A percentile compares a stretch with the other conserved stretches of the same genome.
Conservation (phyloP, 2,113 vertebrate species). For the Indicator indicator region DNA sequence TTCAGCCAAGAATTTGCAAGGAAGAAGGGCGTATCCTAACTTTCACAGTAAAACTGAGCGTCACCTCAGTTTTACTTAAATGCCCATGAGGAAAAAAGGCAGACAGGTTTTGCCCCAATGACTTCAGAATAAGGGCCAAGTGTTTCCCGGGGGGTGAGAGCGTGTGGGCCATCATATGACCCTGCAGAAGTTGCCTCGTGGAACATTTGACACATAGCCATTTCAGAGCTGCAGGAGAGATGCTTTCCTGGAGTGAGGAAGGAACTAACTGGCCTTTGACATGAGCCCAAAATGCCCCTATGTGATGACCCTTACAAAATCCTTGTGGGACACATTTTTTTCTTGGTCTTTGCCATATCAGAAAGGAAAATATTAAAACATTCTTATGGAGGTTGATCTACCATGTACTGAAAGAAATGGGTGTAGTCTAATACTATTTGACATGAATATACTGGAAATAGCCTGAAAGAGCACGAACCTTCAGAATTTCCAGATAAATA, state of each 20-base stretch:
- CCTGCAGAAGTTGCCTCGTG: not conserved
- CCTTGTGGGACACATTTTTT: not conserved
- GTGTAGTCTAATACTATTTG: not conserved
- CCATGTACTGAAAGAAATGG: not conserved
- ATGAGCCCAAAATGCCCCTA: rapidly evolving
- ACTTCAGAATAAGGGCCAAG: not conserved
- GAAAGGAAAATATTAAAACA: not conserved
- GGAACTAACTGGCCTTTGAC: not conserved
- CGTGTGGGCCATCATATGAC: rapidly evolving
- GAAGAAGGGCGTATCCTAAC: not conserved
- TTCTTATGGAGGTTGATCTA: not conserved
- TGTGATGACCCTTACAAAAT: not conserved
- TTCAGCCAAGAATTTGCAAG: not conserved
- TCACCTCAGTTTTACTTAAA: not conserved
- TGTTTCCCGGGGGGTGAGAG: not conserved
- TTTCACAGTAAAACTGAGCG: not conserved
- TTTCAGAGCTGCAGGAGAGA: not conserved
- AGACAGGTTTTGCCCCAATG: not conserved
- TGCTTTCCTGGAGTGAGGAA: not conserved
- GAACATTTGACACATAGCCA: not conserved
- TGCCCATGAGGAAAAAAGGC: not conserved
- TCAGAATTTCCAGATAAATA: not conserved
- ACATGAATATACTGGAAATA: not conserved
- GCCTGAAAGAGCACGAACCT: not conserved
- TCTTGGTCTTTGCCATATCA: not conserved